phyloP scores from a whole-genome alignment of 2,888 invertebrate species.

The Coelinius sp. region DNA sequence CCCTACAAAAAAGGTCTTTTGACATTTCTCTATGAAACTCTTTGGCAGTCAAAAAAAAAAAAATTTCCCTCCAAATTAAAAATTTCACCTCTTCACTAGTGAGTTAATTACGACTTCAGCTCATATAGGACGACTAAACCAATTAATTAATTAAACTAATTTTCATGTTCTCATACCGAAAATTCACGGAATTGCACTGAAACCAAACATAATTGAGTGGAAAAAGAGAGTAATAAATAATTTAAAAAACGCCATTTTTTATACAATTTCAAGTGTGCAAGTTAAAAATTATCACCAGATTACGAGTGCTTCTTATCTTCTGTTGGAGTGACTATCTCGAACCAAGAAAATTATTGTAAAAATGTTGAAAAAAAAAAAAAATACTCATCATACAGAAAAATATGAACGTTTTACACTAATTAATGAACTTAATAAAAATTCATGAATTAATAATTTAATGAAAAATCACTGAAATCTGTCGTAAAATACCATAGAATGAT shows the following conservation, averaged over 20 bases:
- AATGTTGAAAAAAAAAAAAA: constrained; percentile 28
- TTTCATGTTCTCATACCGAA: not conserved
- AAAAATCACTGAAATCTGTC: constrained; percentile 43
- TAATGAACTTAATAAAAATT: not conserved
- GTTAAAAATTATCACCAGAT: not conserved
- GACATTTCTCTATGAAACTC: too few relatives aligned
- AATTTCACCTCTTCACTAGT: not conserved
- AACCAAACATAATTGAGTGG: constrained; percentile 12
- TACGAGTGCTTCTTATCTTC: constrained; percentile 13
- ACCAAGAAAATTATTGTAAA: constrained; percentile 32
- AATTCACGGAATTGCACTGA: constrained; percentile 35
- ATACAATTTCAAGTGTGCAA: constrained; percentile 29
- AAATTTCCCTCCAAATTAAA: not conserved
- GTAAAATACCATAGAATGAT: constrained; percentile 8
- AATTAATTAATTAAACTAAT: not conserved
- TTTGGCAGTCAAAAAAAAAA: too few relatives aligned
- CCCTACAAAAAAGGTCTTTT: too few relatives aligned
- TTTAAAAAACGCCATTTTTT: constrained; percentile 25
- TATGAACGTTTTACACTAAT: constrained; percentile 49
- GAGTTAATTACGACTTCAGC: not conserved
- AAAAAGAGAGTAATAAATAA: constrained; percentile 21
- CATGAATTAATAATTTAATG: constrained; percentile 11
- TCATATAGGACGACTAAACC: not conserved
- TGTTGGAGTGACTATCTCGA: not conserved
- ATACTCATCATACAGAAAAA: constrained; percentile 30